Conservation (phyloP, 2,113 vertebrate genomes). For the Chionomys nivalis region DNA sequence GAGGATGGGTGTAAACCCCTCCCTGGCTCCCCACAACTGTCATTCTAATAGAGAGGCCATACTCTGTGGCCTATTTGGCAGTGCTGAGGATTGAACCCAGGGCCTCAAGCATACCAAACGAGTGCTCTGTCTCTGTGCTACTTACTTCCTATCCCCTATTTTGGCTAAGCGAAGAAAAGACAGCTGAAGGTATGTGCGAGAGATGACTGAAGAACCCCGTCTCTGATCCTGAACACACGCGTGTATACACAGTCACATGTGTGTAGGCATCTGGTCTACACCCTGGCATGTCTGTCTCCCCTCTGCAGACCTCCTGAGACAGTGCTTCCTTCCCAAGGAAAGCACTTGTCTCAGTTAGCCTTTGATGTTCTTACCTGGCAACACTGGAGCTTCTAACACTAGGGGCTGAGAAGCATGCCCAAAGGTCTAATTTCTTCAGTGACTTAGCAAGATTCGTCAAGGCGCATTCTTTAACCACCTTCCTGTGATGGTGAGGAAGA, state of each 20-base stretch:
- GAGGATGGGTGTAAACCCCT: neutral
- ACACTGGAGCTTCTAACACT: neutral
- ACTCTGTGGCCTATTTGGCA: neutral
- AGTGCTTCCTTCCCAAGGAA: neutral
- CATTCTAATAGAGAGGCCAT: neutral
- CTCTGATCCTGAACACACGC: neutral
- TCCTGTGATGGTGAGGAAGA: rapidly evolving
- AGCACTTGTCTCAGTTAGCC: neutral
- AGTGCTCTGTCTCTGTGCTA: neutral
- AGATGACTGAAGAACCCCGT: neutral
- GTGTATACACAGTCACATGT: no score
- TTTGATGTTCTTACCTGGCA: neutral
- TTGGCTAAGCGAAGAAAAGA: neutral
- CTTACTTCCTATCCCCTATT: no score
- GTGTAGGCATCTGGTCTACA: neutral
- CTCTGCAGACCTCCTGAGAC: neutral
- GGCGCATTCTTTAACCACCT: neutral
- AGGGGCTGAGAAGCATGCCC: neutral
- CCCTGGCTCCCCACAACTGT: no score
- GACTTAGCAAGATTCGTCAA: neutral
- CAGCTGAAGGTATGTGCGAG: neutral
- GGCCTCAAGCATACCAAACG: neutral
- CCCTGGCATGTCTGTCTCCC: neutral
- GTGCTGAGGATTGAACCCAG: neutral
- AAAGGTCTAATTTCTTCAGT: neutral